phyloP scores from a whole-genome alignment of 2,888 invertebrate genomes.

The Drosophila tripunctata region DNA sequence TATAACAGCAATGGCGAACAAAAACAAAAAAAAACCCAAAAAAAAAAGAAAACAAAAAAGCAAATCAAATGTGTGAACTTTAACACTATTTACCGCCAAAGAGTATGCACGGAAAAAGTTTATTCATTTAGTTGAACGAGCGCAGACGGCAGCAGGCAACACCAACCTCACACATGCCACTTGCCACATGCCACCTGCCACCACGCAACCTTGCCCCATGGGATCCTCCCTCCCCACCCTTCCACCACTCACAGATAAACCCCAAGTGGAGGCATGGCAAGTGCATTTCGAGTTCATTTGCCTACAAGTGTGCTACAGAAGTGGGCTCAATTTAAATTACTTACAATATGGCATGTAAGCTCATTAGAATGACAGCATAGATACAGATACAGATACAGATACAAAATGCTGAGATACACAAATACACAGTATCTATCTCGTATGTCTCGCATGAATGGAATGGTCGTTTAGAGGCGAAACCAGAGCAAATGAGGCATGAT shows the following conservation, averaged over 20 bases:
- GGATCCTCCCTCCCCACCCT: too few species aligned
- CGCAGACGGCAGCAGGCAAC: slow-evolving; percentile 61
- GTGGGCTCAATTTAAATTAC: slow-evolving; percentile 71
- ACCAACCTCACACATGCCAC: slow-evolving; percentile 3
- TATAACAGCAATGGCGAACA: slow-evolving; percentile 45
- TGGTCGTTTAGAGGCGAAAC: slow-evolving; percentile 9
- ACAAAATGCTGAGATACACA: background rate
- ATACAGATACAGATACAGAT: slow-evolving; percentile 25
- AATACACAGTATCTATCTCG: slow-evolving; percentile 2
- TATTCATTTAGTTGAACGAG: slow-evolving; percentile 77
- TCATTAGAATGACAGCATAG: slow-evolving; percentile 55
- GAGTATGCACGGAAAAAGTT: slow-evolving; percentile 77
- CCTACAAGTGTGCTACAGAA: slow-evolving; percentile 43
- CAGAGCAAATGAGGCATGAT: slow-evolving; percentile 51
- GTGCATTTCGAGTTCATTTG: slow-evolving; percentile 66
- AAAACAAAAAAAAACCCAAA: background rate
- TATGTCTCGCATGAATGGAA: slow-evolving; percentile 13
- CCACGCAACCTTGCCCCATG: background rate
- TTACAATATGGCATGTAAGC: slow-evolving; percentile 61
- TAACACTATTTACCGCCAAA: slow-evolving; percentile 79
- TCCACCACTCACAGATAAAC: background rate
- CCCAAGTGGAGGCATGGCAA: slow-evolving; percentile 17
- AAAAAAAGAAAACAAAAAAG: background rate
- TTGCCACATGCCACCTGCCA: background rate
- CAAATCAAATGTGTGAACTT: slow-evolving; percentile 80